phyloP scores from a whole-genome alignment of 1,140 invertebrate genomes.

The Neodiprion pinetum region DNA sequence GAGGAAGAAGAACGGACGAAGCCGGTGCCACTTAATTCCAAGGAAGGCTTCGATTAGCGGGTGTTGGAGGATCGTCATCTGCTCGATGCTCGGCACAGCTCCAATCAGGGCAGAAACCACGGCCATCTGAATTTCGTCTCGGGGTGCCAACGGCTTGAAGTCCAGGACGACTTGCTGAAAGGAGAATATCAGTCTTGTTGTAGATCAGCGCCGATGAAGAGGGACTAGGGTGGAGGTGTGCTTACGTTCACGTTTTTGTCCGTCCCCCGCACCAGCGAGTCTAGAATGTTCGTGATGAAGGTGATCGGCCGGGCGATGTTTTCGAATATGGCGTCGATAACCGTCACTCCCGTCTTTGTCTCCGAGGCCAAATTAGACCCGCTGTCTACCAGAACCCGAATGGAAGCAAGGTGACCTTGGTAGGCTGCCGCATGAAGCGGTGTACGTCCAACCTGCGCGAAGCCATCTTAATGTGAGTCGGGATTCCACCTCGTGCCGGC shows the following conservation, averaged over 20 bases:
- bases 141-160: conserved; percentile 41
- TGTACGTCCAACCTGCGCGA: conserved; percentile 26
- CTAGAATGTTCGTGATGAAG: conserved; percentile 33
- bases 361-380: conserved; percentile 45
- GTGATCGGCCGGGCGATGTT: conserved; percentile 35
- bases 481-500: conserved; percentile 59
- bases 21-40: conserved; percentile 58
- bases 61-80: conserved; percentile 53
- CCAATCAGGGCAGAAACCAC: conserved; percentile 44
- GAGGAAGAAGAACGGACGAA: conserved; percentile 55
- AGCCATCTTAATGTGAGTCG: conserved; percentile 28
- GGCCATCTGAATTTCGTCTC: conserved; percentile 43
- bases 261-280: conserved; percentile 25
- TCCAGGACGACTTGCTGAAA: conserved; percentile 38
- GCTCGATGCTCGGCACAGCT: conserved; percentile 30
- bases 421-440: conserved; percentile 32
- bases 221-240: neutral
- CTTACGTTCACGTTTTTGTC: conserved; percentile 1
- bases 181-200: conserved; percentile 5
- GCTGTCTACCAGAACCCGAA: conserved; percentile 42
- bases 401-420: conserved; percentile 36
- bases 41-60: conserved; percentile 61
- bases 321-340: conserved; percentile 36
- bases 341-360: conserved; percentile 36
- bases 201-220: neutral